A percentile compares a stretch with the other conserved stretches of the same genome.
phyloP scores from a whole-genome alignment of 2,888 invertebrate species.

The Hemithea aestivaria region DNA sequence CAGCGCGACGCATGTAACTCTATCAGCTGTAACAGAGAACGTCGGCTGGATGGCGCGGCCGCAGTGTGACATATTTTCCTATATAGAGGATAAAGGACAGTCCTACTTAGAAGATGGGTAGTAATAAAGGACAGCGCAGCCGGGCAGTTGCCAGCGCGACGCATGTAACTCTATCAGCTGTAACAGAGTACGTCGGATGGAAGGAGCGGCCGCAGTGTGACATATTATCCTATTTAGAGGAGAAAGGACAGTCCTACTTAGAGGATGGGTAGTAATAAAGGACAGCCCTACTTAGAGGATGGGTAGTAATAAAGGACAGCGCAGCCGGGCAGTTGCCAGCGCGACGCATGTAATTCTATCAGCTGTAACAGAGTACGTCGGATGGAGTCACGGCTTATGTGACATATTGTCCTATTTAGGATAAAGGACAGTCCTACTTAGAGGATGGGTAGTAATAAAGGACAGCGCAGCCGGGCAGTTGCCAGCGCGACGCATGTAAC shows the following conservation, averaged over 20 bases:
- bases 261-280: too few relatives aligned
- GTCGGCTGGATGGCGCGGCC: constrained; percentile 88
- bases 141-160: constrained; percentile 93
- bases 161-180: constrained; percentile 95
- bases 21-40: constrained; percentile 92
- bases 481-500: constrained; percentile 94
- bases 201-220: constrained; percentile 84
- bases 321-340: constrained; percentile 94
- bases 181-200: constrained; percentile 89
- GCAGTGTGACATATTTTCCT: too few relatives aligned
- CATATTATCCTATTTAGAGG: too few relatives aligned
- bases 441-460: constrained; percentile 90
- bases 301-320: constrained; percentile 94
- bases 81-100: too few relatives aligned
- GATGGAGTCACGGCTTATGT: constrained; percentile 85
- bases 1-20: constrained; percentile 94
- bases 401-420: too few relatives aligned
- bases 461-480: constrained; percentile 92
- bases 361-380: constrained; percentile 92
- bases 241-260: too few relatives aligned
- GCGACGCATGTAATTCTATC: constrained; percentile 93
- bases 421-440: too few relatives aligned
- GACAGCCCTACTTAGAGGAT: constrained; percentile 78
- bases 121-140: constrained; percentile 93
- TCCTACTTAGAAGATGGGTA: constrained; percentile 84